phyloP scores from a whole-genome alignment of 2,888 invertebrate genomes.

The Macroteleia sp. region DNA sequence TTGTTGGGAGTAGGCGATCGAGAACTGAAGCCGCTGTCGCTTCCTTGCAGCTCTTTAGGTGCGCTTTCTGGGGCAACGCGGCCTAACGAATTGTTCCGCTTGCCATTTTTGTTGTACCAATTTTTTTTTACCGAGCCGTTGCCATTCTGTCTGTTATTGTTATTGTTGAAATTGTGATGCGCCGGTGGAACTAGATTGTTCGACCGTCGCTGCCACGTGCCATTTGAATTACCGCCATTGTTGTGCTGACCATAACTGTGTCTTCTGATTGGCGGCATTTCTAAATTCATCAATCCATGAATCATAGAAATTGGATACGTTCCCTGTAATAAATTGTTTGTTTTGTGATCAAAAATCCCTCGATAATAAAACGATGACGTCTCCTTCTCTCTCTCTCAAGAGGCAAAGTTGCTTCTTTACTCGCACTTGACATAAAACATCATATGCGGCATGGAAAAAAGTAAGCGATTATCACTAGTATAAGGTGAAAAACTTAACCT shows the following conservation, averaged over 20 bases:
- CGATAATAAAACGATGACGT: too few relatives aligned
- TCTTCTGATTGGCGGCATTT: slow-evolving; percentile 74
- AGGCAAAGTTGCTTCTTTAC: too few relatives aligned
- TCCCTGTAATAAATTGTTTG: slow-evolving; percentile 73
- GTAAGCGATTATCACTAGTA: too few relatives aligned
- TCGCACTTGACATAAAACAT: too few relatives aligned
- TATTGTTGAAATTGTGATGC: slow-evolving; percentile 65
- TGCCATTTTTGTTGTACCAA: slow-evolving; percentile 73
- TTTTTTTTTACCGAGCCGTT: slow-evolving; percentile 73
- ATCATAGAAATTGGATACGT: slow-evolving; percentile 76
- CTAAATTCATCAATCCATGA: slow-evolving; percentile 76
- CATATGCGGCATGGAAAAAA: too few relatives aligned
- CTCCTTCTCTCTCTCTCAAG: too few relatives aligned
- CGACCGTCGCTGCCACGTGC: slow-evolving; percentile 76
- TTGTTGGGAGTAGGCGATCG: slow-evolving; percentile 81
- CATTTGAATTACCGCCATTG: slow-evolving; percentile 65
- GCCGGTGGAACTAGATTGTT: slow-evolving; percentile 70
- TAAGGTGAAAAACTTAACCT: too few relatives aligned
- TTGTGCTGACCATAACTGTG: slow-evolving; percentile 72
- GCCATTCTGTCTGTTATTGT: slow-evolving; percentile 66
- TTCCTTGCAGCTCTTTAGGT: slow-evolving; percentile 74
- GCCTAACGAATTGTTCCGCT: slow-evolving; percentile 66
- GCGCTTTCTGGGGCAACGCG: slow-evolving; percentile 66
- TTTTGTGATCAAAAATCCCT: too few relatives aligned
- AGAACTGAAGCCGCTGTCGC: slow-evolving; percentile 81